A percentile compares a stretch with the other conserved stretches of the same genome.
These are phyloP conservation scores for Sebastes umbrosus DNA, from an alignment of 2,797 vertebrate species.

Conservation along the genomic window DNA sequence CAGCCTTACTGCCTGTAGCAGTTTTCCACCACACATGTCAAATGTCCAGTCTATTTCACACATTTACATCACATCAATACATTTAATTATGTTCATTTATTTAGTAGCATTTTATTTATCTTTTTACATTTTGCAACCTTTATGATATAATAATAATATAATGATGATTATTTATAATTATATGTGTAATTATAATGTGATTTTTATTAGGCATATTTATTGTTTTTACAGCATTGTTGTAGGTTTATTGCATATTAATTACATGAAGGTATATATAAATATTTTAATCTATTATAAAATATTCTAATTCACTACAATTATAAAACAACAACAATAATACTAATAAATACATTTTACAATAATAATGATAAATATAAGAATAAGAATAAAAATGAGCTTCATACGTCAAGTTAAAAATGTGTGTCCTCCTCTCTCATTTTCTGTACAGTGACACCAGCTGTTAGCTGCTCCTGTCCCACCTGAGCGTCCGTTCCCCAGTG, in stretches of 20 bases:
- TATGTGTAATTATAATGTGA: neutral
- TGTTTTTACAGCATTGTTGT: neutral
- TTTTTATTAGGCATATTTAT: neutral
- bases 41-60: neutral
- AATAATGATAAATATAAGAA: neutral
- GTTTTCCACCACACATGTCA: neutral
- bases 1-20: too few species aligned
- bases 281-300: neutral
- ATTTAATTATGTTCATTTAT: neutral
- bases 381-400: neutral
- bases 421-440: slow-evolving; percentile 4
- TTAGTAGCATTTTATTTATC: neutral
- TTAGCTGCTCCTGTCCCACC: slow-evolving; percentile 38
- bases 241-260: neutral
- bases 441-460: slow-evolving; percentile 49
- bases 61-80: neutral
- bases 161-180: neutral
- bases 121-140: neutral
- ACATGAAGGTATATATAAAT: neutral
- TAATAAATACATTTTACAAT: neutral
- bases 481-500: neutral
- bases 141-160: neutral
- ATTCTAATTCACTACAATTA: neutral
- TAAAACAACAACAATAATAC: neutral
- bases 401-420: neutral